Conservation (phyloP, 1,140 invertebrate genomes). For the Drosophila pectinifera region DNA sequence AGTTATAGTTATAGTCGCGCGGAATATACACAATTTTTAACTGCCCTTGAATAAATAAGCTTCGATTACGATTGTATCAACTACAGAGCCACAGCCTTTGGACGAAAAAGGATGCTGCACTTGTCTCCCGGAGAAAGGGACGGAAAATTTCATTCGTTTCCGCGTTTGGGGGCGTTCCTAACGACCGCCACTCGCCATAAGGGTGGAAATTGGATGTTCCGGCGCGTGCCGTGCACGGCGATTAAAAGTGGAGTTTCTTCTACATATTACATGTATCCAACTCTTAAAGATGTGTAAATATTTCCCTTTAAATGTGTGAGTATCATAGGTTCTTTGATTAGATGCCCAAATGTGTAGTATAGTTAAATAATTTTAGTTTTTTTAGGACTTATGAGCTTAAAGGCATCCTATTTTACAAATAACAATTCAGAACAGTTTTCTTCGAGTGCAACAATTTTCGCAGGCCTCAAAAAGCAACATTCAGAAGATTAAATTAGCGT, state of each 20-base stretch:
- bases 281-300: background rate
- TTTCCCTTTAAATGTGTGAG: background rate
- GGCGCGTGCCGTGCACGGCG: slow-evolving; percentile 42
- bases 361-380: background rate
- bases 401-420: background rate
- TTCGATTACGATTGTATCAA: slow-evolving; percentile 69
- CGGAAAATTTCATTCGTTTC: slow-evolving; percentile 55
- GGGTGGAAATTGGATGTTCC: slow-evolving; percentile 63
- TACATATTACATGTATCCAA: background rate
- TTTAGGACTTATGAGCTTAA: too few species aligned
- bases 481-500: slow-evolving; percentile 47
- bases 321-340: background rate
- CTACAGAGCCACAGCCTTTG: slow-evolving; percentile 67
- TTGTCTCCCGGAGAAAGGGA: slow-evolving; percentile 63
- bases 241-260: slow-evolving; percentile 6
- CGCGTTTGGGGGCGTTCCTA: slow-evolving; percentile 67
- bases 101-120: slow-evolving; percentile 68
- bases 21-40: slow-evolving; percentile 65
- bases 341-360: background rate
- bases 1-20: slow-evolving; percentile 45
- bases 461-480: slow-evolving; percentile 49
- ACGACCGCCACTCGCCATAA: slow-evolving; percentile 48
- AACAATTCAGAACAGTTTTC: background rate
- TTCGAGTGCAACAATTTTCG: slow-evolving; percentile 32
- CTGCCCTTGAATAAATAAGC: slow-evolving; percentile 78